Conservation (phyloP, 2,888 invertebrate species). For the Alviniconcha strummeri region DNA sequence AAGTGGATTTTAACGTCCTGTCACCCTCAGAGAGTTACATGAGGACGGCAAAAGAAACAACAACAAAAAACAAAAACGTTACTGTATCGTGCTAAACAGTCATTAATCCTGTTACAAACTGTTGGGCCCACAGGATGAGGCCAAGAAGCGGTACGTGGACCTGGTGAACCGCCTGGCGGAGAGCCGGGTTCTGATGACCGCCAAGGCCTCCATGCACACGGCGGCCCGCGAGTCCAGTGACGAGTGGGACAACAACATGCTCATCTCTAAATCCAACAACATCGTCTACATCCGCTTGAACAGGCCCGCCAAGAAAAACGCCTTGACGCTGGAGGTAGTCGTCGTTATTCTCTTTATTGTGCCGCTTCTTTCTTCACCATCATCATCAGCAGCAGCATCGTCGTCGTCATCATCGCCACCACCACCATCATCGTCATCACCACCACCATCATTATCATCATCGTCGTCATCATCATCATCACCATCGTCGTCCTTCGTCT, state of each 20-base stretch:
- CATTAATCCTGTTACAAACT: too few species aligned
- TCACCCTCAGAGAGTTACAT: too few species aligned
- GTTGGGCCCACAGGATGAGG: background rate
- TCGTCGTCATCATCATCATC: background rate
- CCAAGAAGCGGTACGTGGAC: conserved; percentile 7
- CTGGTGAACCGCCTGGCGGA: conserved; percentile 26
- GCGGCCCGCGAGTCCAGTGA: background rate
- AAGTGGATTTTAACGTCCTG: too few species aligned
- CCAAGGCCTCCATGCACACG: too few species aligned
- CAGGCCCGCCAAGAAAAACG: conserved; percentile 15
- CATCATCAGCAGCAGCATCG: background rate
- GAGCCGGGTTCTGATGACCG: conserved; percentile 24
- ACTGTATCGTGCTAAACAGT: too few species aligned
- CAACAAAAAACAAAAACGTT: too few species aligned
- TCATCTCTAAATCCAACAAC: background rate
- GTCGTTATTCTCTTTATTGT: background rate
- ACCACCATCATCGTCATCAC: background rate
- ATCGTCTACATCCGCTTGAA: conserved; percentile 20
- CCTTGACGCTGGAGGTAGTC: background rate
- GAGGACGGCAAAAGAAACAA: too few species aligned
- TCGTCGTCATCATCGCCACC: background rate
- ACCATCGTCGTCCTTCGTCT: background rate
- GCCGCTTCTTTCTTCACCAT: background rate
- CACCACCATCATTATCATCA: background rate
- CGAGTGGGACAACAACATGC: conserved; percentile 9